Conservation (phyloP, 2,797 vertebrate species). For the Lepilemur ruficaudatus region DNA sequence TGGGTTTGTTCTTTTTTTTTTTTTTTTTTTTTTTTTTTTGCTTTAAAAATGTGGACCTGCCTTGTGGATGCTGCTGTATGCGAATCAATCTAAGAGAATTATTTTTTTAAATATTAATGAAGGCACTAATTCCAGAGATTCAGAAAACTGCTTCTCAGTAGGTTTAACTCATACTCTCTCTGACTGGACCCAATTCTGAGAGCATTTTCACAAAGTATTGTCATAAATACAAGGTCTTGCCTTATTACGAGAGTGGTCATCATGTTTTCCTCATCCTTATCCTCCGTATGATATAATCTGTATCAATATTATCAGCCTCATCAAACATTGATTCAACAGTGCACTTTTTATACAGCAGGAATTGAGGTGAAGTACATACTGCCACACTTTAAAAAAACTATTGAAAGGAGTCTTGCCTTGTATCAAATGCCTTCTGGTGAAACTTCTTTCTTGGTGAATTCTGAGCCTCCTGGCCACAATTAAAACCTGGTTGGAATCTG, state of each 20-base stretch:
- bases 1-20: too few relatives aligned
- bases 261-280: background rate
- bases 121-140: slow-evolving; percentile 62
- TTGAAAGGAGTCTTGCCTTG: background rate
- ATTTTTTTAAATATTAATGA: slow-evolving; percentile 73
- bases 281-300: background rate
- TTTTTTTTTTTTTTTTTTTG: background rate
- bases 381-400: background rate
- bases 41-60: background rate
- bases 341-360: background rate
- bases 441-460: background rate
- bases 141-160: slow-evolving; percentile 37
- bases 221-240: background rate
- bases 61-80: slow-evolving; percentile 33
- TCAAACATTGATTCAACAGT: background rate
- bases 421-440: background rate
- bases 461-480: background rate
- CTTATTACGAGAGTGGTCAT: background rate
- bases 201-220: background rate
- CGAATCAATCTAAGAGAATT: slow-evolving; percentile 68
- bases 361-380: background rate
- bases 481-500: background rate
- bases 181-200: background rate
- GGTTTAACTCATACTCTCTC: slow-evolving; percentile 39
- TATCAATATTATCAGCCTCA: background rate